phyloP scores from a whole-genome alignment of 2,888 invertebrate species.

The Artemia sinica region DNA sequence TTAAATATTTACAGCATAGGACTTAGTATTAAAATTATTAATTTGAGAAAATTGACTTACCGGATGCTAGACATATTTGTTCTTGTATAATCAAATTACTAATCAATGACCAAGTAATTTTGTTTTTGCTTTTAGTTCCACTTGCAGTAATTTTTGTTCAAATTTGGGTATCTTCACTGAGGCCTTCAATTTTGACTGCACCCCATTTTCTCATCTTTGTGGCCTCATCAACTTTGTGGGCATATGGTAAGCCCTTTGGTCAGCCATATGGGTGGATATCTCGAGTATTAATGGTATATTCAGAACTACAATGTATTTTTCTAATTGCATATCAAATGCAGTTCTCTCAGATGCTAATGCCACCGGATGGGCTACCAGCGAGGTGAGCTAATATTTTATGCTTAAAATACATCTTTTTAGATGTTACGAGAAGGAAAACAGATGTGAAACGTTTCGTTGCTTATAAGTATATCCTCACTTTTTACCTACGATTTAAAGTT shows the following conservation, averaged over 20 bases:
- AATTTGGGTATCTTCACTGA: not conserved
- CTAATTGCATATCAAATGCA: constrained; percentile 8
- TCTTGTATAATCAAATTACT: too few species aligned
- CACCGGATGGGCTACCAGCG: not conserved
- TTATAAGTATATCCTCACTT: too few species aligned
- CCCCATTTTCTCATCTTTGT: not conserved
- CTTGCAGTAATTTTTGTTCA: not conserved
- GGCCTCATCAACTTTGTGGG: not conserved
- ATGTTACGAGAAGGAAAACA: too few species aligned
- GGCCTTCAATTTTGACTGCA: not conserved
- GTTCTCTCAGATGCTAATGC: not conserved
- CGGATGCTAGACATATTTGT: too few species aligned
- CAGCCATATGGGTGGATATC: not conserved
- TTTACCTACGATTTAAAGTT: too few species aligned
- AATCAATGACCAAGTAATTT: not conserved
- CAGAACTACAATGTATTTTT: not conserved
- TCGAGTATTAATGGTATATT: not conserved
- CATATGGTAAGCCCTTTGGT: constrained; percentile 1
- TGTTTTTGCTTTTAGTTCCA: not conserved
- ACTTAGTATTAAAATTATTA: too few species aligned
- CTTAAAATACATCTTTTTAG: too few species aligned
- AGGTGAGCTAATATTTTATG: not conserved
- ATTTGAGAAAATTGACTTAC: too few species aligned
- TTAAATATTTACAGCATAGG: too few species aligned
- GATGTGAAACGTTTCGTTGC: too few species aligned